Conservation (phyloP, 2,797 vertebrate genomes). For the Serranus cabrilla region DNA sequence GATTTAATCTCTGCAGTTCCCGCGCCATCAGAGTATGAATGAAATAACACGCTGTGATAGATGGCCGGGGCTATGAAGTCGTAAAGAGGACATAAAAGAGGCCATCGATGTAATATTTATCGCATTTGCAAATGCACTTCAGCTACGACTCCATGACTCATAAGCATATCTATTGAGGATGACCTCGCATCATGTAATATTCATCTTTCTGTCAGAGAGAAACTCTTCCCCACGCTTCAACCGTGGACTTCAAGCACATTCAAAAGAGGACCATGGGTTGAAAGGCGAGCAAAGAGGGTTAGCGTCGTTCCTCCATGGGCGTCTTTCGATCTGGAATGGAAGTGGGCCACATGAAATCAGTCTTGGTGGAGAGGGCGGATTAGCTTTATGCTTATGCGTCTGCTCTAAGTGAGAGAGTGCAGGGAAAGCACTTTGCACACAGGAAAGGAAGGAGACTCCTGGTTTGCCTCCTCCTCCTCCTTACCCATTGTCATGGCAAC, state of each 20-base stretch:
- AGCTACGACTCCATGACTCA: conserved; percentile 46
- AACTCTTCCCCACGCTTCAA: conserved; percentile 36
- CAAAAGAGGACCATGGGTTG: conserved; percentile 32
- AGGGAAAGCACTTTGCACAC: conserved; percentile 72
- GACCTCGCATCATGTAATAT: conserved; percentile 63
- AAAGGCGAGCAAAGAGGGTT: conserved; percentile 24
- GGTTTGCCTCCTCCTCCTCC: conserved; percentile 57
- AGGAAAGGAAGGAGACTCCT: conserved; percentile 75
- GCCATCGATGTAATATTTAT: conserved; percentile 65
- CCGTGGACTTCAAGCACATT: conserved; percentile 50
- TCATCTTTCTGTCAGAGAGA: conserved; percentile 54
- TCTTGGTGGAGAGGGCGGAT: conserved; percentile 65
- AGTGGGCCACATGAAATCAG: conserved; percentile 72
- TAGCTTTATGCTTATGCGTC: conserved; percentile 68
- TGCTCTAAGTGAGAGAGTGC: conserved; percentile 60
- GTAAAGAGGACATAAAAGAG: conserved; percentile 65
- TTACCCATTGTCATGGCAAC: conserved; percentile 81
- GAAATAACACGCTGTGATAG: conserved; percentile 51
- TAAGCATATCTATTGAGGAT: conserved; percentile 47
- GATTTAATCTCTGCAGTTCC: conserved; percentile 52
- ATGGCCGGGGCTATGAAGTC: conserved; percentile 45
- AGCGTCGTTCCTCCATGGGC: conserved; percentile 35
- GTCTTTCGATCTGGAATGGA: conserved; percentile 59
- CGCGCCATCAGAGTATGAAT: conserved; percentile 30
- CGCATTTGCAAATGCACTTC: conserved; percentile 56